Evolutionary conservation across 92 coral and sea anemone genomes (phyloP).

Genomic region (Umimayanthus chanpuru): DNA sequence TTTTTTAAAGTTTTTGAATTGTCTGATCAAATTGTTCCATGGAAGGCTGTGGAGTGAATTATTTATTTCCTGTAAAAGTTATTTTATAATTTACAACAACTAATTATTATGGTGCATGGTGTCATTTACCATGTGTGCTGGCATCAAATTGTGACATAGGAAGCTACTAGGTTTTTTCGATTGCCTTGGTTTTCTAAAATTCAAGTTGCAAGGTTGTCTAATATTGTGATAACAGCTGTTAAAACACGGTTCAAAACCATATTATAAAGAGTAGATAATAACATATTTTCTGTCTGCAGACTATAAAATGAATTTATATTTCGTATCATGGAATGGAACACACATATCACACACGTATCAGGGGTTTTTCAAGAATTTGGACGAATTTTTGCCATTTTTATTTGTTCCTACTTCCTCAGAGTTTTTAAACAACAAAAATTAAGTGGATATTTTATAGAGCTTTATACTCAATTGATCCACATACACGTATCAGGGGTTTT

Average conservation of each 20-base stretch:
- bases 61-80: not conserved
- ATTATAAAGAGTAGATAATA: not conserved
- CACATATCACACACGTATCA: not conserved
- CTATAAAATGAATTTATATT: not conserved
- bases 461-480: slow-evolving; percentile 37
- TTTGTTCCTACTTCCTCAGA: slow-evolving; percentile 77
- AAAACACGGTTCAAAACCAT: not conserved
- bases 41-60: not conserved
- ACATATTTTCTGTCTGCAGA: not conserved
- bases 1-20: too few species aligned
- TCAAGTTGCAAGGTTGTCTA: too few species aligned
- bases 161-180: too few species aligned
- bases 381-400: not conserved
- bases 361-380: not conserved
- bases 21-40: not conserved
- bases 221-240: not conserved
- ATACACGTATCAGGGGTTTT: not conserved
- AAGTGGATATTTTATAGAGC: slow-evolving; percentile 64
- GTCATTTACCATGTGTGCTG: not conserved
- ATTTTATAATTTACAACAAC: too few species aligned
- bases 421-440: slow-evolving; percentile 70
- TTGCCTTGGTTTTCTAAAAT: too few species aligned
- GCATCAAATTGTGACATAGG: not conserved
- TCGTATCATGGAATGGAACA: not conserved
- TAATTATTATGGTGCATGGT: too few species aligned